Base-by-base conservation (phyloP, 1,140 invertebrate species). In the Ectropis grisescens region DNA sequence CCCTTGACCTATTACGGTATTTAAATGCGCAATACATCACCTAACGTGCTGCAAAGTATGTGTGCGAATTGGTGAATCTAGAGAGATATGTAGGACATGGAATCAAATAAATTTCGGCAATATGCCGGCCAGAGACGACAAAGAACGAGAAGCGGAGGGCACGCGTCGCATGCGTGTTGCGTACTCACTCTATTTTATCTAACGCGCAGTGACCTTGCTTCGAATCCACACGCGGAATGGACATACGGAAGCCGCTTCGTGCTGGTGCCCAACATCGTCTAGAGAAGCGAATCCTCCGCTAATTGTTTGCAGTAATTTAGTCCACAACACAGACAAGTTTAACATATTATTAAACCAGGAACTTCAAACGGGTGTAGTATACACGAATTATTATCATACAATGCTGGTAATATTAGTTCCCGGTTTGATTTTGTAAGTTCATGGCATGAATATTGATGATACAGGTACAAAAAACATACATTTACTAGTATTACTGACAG, bases 21-120 rank as follows among this genome's bases (percentile, higher is more conserved):
- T 33, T 31, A 49, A 59, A 49, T 67, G 53, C 66, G 61, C 66
- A 67, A 44, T 61, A 49, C n/a, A n/a, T n/a, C n/a, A 46, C n/a
- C 13, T 19, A n/a, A 19, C 16, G 16, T 19, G 3, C 8, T 8
- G n/a, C n/a, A n/a, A n/a, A 19, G 3, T 19, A 19, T 19, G 8
- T 4, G 3, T 19, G 16, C 8, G 16, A 19, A 19, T 19, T 19
- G 16, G 29, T 9, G 12, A 12, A 28, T 11, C 9, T 25, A 8
- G 10, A 22, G 16, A 8, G 8, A 29, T 37, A 38, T 39, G 28
- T 29, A 15, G 10, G 31, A 14, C 11, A 27, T 8, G 3, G 25
- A 33, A 25, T 38, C 14, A 30, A 29, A 33, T 10, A n/a, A 29
- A 35, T 36, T 39, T 27, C 6, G 13, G 29, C 37, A 38, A 42